phyloP scores from a whole-genome alignment of 2,113 vertebrate species.

The Brachyhypopomus gauderio region DNA sequence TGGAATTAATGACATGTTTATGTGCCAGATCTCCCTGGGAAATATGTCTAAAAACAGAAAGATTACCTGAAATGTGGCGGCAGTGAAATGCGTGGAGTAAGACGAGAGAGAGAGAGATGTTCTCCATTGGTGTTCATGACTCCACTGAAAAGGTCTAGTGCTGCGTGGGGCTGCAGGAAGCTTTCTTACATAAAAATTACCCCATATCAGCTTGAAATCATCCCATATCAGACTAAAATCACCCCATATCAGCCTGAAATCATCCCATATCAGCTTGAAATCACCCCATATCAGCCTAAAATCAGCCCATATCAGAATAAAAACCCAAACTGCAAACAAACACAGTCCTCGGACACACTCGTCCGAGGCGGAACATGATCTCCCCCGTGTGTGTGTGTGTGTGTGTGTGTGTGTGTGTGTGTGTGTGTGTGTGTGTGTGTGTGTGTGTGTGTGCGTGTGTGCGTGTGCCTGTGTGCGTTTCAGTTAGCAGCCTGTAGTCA shows the following conservation, averaged over 20 bases:
- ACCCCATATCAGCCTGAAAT: too few species aligned
- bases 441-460: too few species aligned
- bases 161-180: not conserved
- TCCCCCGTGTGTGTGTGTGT: conserved; percentile 27
- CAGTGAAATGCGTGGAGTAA: too few species aligned
- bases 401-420: not conserved
- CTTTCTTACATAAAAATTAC: not conserved
- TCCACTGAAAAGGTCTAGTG: too few species aligned
- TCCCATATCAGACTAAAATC: conserved; percentile 3
- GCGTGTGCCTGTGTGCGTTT: not conserved
- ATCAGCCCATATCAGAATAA: too few species aligned
- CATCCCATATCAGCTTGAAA: conserved; percentile 9
- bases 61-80: conserved; percentile 54
- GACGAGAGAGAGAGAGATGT: too few species aligned
- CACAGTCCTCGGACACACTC: conserved; percentile 2
- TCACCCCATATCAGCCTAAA: conserved; percentile 6
- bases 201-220: too few species aligned
- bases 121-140: too few species aligned
- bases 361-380: conserved; percentile 28
- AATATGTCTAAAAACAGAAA: conserved; percentile 60
- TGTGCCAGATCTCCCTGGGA: conserved; percentile 72
- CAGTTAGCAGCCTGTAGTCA: not conserved
- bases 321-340: conserved; percentile 21
- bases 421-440: conserved; percentile 9
- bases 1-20: conserved; percentile 20